Evolutionary conservation across 2,888 invertebrate genomes (phyloP).

Genomic region (Rhopalosiphum nymphaeae): DNA sequence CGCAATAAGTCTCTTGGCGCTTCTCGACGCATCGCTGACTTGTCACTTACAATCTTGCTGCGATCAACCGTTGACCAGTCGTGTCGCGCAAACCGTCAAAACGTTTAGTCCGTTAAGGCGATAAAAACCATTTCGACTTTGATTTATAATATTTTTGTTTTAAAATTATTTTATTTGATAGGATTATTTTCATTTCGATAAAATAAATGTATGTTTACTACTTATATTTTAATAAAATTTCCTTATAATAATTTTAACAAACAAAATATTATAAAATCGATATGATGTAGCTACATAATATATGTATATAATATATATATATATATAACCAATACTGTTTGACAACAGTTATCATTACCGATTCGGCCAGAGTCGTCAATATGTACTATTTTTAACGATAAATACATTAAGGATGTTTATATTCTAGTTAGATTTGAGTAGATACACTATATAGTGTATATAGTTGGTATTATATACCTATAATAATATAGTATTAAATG

Average conservation of each 20-base stretch:
- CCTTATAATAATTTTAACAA: neutral
- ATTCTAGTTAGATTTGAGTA: neutral
- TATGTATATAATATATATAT: too few species aligned
- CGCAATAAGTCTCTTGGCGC: neutral
- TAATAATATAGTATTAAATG: neutral
- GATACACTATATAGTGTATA: too few species aligned
- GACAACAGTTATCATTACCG: neutral
- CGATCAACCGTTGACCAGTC: neutral
- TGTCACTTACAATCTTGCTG: neutral
- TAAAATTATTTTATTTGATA: neutral
- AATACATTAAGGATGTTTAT: neutral
- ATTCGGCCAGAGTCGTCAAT: neutral
- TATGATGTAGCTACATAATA: too few species aligned
- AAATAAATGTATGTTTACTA: too few species aligned
- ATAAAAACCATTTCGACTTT: neutral
- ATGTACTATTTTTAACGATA: neutral
- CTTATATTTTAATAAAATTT: neutral
- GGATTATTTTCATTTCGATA: neutral
- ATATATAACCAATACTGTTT: too few species aligned
- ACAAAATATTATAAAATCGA: neutral
- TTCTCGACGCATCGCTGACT: neutral
- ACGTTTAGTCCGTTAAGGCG: neutral
- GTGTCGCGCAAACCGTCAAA: neutral
- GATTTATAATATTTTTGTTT: neutral
- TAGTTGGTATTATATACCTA: neutral